A percentile compares a stretch with the other conserved stretches of the same genome.
Conservation (phyloP, 2,113 vertebrate genomes). For the Xerus inauris region DNA sequence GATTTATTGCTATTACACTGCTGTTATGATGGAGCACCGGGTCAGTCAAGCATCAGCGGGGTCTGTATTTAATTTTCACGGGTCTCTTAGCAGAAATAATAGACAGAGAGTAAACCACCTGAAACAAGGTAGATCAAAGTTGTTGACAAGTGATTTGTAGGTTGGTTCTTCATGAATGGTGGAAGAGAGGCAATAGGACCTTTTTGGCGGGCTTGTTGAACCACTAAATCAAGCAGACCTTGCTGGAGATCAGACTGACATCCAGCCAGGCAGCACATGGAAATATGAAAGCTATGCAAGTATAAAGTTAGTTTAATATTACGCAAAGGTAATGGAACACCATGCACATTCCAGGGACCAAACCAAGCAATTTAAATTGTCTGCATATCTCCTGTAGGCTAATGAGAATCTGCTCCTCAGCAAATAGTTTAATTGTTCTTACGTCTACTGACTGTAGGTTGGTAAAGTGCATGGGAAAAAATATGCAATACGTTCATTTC, state of each 20-base stretch:
- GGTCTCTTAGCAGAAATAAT: conserved; percentile 91
- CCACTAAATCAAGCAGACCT: conserved; percentile 78
- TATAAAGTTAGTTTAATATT: conserved; percentile 65
- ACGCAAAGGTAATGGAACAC: background rate
- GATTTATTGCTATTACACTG: conserved; percentile 95
- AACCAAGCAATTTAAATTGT: conserved; percentile 10
- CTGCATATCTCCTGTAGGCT: conserved; percentile 30
- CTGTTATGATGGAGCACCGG: conserved; percentile 90
- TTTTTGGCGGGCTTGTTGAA: conserved; percentile 82
- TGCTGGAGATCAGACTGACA: conserved; percentile 46
- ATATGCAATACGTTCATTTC: background rate
- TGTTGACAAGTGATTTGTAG: conserved; percentile 91
- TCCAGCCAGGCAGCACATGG: conserved; percentile 66
- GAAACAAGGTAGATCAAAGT: conserved; percentile 92
- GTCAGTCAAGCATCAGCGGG: conserved; percentile 89
- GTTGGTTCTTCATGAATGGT: conserved; percentile 83
- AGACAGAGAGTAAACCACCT: conserved; percentile 91
- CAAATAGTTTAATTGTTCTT: conserved; percentile 51
- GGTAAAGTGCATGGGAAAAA: background rate
- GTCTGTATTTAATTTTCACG: conserved; percentile 92
- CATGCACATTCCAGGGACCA: background rate
- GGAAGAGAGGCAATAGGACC: conserved; percentile 79
- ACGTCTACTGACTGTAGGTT: background rate
- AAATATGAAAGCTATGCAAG: conserved; percentile 61
- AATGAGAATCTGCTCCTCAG: background rate